These are phyloP conservation scores for Epinephelus coioides DNA, from an alignment of 2,797 vertebrate species.

Conservation along the genomic window DNA sequence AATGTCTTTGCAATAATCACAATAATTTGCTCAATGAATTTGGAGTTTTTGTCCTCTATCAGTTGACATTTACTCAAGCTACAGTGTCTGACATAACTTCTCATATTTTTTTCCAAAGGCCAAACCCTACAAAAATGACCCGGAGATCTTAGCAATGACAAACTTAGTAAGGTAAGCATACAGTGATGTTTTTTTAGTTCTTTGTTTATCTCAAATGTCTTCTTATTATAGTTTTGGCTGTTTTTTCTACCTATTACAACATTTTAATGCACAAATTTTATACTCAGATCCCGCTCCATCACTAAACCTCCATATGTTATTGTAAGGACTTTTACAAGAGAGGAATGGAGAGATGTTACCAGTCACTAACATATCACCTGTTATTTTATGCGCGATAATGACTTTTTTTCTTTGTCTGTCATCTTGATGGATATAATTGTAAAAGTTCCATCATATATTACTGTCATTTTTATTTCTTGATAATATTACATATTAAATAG, in stretches of 20 bases:
- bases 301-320: background rate
- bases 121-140: slow-evolving; percentile 99
- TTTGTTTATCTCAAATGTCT: background rate
- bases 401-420: too few relatives aligned
- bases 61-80: slow-evolving; percentile 1
- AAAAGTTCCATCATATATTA: too few relatives aligned
- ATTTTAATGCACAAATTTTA: too few relatives aligned
- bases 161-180: slow-evolving; percentile 99
- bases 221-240: background rate
- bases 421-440: too few relatives aligned
- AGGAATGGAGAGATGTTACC: background rate
- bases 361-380: background rate
- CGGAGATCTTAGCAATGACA: slow-evolving; percentile 99
- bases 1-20: slow-evolving; percentile 1
- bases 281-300: background rate
- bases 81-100: slow-evolving; percentile 5
- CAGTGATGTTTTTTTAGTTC: background rate
- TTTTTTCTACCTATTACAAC: too few relatives aligned
- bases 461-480: too few relatives aligned
- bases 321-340: background rate
- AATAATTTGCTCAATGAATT: background rate
- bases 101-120: slow-evolving; percentile 84
- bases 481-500: too few relatives aligned
- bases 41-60: background rate
- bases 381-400: background rate